Percentiles rank a stretch among this genome's conserved stretches.
These are phyloP conservation scores for Acanthurus leucopareius DNA, from an alignment of 2,797 vertebrate species.

Conservation along the genomic window DNA sequence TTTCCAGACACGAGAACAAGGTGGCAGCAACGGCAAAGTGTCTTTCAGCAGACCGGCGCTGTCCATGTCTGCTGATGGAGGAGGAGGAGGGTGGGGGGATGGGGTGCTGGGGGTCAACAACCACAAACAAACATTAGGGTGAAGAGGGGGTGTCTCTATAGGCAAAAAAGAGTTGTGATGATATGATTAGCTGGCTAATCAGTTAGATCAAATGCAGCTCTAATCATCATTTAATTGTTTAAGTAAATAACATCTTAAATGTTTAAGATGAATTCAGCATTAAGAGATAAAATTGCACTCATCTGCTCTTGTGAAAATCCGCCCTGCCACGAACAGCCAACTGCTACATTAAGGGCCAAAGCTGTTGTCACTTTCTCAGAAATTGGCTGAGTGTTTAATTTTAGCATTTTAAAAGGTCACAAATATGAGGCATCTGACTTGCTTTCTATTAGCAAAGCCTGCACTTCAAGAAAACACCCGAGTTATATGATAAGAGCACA, in stretches of 20 bases:
- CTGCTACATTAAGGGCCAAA: background rate
- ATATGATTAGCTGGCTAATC: constrained; percentile 26
- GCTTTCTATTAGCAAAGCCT: constrained; percentile 18
- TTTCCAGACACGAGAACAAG: constrained; percentile 71
- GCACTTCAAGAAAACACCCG: constrained; percentile 28
- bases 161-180: constrained; percentile 24
- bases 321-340: background rate
- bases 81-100: background rate
- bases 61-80: constrained; percentile 18
- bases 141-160: background rate
- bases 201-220: background rate
- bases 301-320: background rate
- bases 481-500: constrained; percentile 32
- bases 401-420: background rate
- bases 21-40: constrained; percentile 63
- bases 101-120: background rate
- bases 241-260: background rate
- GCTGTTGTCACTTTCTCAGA: constrained; percentile 2
- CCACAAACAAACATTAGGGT: constrained; percentile 16
- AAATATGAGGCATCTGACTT: constrained; percentile 19
- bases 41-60: constrained; percentile 32
- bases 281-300: background rate
- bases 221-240: background rate
- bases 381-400: background rate
- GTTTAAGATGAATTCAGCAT: background rate